Evolutionary conservation across 2,113 vertebrate genomes (phyloP), one percentile per base, ranked within the genome.

Genomic region (Motacilla tschutschensis): DNA sequence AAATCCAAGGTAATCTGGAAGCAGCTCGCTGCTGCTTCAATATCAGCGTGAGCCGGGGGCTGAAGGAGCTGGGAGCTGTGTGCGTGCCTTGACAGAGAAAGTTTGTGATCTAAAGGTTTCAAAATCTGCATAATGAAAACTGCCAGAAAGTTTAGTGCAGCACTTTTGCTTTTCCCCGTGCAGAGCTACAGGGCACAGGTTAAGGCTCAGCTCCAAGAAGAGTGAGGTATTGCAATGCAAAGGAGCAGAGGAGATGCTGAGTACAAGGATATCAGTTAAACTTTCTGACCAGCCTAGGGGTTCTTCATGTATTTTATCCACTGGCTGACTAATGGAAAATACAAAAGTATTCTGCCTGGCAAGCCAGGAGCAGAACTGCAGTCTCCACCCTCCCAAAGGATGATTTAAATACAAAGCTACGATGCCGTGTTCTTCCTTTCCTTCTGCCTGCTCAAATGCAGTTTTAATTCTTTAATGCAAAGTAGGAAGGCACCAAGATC

Each of bases 1-100:
- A 82, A 87, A 91, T 85, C 87, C 83, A 62, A 75, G 80, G 88
- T 65, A 89, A 92, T 71, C 79, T 91, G 79, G 74, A 75, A 83
- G 83, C 69, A 75, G 83, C 66, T 83, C 50, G 2, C 20, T 50
- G 57, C 58, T 43, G 75, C 85, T 76, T 58, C 70, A 82, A 17
- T 36, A 51, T 58, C 59, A 43, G n/a, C 4, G 2, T 64, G 41
- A 83, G 73, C 50, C 0, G 1, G 20, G 48, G 35, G 76, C 73
- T 67, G 72, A 50, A 50, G 72, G 70, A 87, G 69, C 48, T 63
- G 73, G 3, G 79, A 81, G 67, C 71, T 44, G 36, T 21, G 26
- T 53, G 67, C 7, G 0, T 33, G 72, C 69, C 55, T 74, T 70
- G 53, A 59, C 79, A 70, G 72, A 82, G 55, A 70, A 66, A 72